These are phyloP conservation scores for Anguilla japonica DNA, from an alignment of 2,113 vertebrate genomes.

Conservation along the genomic window DNA sequence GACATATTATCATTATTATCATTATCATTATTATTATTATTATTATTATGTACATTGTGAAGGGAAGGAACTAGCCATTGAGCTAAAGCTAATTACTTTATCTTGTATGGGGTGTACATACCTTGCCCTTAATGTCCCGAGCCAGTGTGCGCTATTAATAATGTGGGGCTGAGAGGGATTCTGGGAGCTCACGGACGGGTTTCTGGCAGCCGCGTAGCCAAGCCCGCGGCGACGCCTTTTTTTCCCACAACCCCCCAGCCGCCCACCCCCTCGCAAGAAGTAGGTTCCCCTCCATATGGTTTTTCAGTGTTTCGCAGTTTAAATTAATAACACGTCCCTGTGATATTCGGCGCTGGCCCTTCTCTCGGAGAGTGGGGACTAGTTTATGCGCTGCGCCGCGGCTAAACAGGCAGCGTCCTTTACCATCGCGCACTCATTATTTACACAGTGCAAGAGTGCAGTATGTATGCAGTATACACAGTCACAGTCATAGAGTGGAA, in stretches of 20 bases:
- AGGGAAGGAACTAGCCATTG: too few relatives aligned
- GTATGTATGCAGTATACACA: too few relatives aligned
- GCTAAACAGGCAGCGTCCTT: not conserved
- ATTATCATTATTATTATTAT: too few relatives aligned
- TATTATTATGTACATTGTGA: too few relatives aligned
- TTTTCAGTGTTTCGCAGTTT: constrained; percentile 41
- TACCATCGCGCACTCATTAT: too few relatives aligned
- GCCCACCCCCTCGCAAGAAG: constrained; percentile 22
- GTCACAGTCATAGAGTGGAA: too few relatives aligned
- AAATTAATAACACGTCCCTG: constrained; percentile 43
- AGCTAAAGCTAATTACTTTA: not conserved
- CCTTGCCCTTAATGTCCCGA: constrained; percentile 3
- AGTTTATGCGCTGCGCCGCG: constrained; percentile 22
- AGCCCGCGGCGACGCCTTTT: constrained; percentile 27
- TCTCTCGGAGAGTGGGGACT: constrained; percentile 32
- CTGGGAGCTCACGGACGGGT: constrained; percentile 18
- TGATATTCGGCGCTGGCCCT: constrained; percentile 33
- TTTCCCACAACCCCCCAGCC: not conserved
- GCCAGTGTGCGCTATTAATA: constrained; percentile 26
- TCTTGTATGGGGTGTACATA: not conserved
- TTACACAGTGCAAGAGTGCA: not conserved
- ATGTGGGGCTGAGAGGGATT: constrained; percentile 21
- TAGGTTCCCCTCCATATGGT: constrained; percentile 43
- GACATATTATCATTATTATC: too few relatives aligned
- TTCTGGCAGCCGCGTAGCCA: constrained; percentile 19